These are phyloP conservation scores for Dryomyza anilis DNA, from an alignment of 2,888 invertebrate species.

Conservation along the genomic window DNA sequence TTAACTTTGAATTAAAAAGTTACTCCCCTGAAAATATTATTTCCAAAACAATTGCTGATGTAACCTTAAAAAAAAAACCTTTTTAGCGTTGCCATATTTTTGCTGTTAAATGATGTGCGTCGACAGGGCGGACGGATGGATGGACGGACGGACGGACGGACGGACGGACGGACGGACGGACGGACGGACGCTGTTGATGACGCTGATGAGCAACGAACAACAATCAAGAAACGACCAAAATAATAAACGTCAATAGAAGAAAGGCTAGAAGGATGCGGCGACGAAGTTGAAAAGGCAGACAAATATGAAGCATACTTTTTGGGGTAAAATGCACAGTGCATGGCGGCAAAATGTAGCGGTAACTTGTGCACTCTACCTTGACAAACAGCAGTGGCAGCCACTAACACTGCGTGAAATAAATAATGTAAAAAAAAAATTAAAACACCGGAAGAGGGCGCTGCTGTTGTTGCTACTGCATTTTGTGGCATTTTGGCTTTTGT, in stretches of 20 bases:
- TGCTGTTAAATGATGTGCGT: constrained; percentile 23
- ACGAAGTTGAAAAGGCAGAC: too few relatives aligned
- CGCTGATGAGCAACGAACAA: too few relatives aligned
- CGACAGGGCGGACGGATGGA: neutral
- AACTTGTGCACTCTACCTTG: constrained; percentile 36
- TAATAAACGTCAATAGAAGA: constrained; percentile 5
- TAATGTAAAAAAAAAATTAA: constrained; percentile 23
- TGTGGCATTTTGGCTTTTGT: constrained; percentile 48
- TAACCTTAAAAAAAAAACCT: neutral
- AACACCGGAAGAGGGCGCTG: constrained; percentile 25
- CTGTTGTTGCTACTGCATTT: constrained; percentile 22
- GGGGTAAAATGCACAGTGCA: neutral
- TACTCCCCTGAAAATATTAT: neutral
- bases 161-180: too few relatives aligned
- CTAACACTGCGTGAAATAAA: constrained; percentile 17
- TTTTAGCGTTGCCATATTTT: constrained; percentile 2
- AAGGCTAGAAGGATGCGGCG: too few relatives aligned
- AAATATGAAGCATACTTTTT: too few relatives aligned
- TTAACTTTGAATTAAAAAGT: constrained; percentile 2
- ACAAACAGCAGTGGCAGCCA: constrained; percentile 30
- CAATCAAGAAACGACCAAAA: constrained; percentile 4
- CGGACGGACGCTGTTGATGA: too few relatives aligned
- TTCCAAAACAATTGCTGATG: neutral
- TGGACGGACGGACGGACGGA: too few relatives aligned
- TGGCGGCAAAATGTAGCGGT: neutral